These are phyloP conservation scores for Pogonophryne albipinna DNA, from an alignment of 2,797 vertebrate species.

Conservation along the genomic window DNA sequence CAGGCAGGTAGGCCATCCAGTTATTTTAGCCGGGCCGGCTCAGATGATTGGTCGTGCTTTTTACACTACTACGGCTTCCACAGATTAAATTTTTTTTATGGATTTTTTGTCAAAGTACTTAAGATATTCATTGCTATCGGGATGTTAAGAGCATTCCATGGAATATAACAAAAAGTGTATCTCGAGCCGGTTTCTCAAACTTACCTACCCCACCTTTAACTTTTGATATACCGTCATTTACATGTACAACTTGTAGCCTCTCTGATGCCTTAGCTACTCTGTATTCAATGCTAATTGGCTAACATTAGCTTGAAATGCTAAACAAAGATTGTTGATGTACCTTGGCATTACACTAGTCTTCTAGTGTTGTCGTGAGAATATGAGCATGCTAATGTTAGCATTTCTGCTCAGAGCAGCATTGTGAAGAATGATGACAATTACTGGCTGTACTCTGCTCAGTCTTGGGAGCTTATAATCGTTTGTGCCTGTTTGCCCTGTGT, in stretches of 20 bases:
- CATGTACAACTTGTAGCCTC: too few species aligned
- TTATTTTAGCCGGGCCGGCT: too few species aligned
- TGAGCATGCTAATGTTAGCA: slow-evolving; percentile 14
- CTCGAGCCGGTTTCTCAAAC: too few species aligned
- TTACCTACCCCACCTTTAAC: too few species aligned
- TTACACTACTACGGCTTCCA: too few species aligned
- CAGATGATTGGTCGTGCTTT: too few species aligned
- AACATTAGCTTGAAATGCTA: neutral
- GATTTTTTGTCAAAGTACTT: too few species aligned
- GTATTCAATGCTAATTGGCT: slow-evolving; percentile 9
- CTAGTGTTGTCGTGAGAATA: neutral
- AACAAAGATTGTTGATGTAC: neutral
- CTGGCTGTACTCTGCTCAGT: neutral
- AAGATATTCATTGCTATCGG: too few species aligned
- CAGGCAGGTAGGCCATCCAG: too few species aligned
- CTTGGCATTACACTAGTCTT: neutral
- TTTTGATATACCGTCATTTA: neutral
- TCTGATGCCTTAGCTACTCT: neutral
- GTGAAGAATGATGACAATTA: neutral
- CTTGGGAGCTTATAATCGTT: neutral
- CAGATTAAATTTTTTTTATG: too few species aligned
- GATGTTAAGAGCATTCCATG: too few species aligned
- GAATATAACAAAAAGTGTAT: too few species aligned
- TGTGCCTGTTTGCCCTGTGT: slow-evolving; percentile 20
- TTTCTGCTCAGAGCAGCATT: neutral